These are phyloP conservation scores for Synodontis membranacea DNA, from an alignment of 2,113 vertebrate species.

Conservation along the genomic window DNA sequence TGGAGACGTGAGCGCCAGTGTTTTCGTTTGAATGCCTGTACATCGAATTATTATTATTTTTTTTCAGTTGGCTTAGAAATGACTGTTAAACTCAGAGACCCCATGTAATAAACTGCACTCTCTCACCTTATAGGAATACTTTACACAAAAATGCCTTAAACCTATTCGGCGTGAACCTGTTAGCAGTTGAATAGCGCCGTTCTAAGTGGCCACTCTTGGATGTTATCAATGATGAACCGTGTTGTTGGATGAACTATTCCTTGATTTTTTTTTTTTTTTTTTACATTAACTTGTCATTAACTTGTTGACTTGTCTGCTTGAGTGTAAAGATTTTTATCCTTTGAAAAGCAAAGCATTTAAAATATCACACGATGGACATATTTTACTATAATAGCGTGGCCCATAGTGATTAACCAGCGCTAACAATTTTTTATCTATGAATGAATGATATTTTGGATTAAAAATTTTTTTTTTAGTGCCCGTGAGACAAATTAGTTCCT, in stretches of 20 bases:
- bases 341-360: background rate
- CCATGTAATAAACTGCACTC: background rate
- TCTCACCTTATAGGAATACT: background rate
- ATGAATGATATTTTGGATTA: background rate
- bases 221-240: background rate
- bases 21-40: background rate
- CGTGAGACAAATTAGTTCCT: background rate
- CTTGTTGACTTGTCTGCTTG: too few relatives aligned
- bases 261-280: background rate
- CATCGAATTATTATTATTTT: background rate
- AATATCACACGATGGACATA: background rate
- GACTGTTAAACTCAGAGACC: slow-evolving; percentile 11
- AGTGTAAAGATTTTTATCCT: background rate
- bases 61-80: background rate
- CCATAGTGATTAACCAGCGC: background rate
- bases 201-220: background rate
- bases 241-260: background rate
- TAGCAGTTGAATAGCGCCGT: background rate
- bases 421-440: background rate
- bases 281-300: background rate
- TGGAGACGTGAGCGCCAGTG: background rate
- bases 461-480: background rate
- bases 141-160: background rate
- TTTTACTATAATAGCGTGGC: background rate
- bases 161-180: background rate